phyloP scores from a whole-genome alignment of 2,113 vertebrate species.

The Upupa epops region DNA sequence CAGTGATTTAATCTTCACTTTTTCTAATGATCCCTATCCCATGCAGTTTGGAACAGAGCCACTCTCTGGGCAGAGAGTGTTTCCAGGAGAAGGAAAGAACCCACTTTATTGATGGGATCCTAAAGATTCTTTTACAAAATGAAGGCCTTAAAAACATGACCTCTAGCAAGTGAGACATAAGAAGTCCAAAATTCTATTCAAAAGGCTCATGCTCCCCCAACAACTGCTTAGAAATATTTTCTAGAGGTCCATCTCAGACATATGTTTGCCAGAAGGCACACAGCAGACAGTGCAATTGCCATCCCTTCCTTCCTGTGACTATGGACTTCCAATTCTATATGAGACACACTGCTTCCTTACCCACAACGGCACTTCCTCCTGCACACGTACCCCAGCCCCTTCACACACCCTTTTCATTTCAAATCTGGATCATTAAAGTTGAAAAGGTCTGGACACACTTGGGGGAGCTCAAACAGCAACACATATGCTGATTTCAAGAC shows the following conservation, averaged over 20 bases:
- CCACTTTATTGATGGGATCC: neutral
- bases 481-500: neutral
- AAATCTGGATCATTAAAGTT: neutral
- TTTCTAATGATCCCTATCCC: neutral
- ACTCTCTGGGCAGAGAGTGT: neutral
- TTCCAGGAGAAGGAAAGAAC: neutral
- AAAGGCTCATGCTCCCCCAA: neutral
- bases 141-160: neutral
- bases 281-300: neutral
- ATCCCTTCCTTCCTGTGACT: constrained; percentile 3
- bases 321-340: neutral
- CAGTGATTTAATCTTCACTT: neutral
- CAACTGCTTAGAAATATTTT: neutral
- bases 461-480: neutral
- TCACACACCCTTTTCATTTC: neutral
- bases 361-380: neutral
- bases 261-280: neutral
- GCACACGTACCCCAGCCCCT: neutral
- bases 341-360: accelerated
- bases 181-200: neutral
- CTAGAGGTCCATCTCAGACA: constrained; percentile 5
- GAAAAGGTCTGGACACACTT: neutral
- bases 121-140: neutral
- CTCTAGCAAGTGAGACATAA: neutral
- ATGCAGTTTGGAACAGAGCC: neutral